Evolutionary conservation across 1,140 invertebrate genomes (phyloP), one percentile per base, ranked within the genome.

Genomic region (Drosophila sturtevanti): DNA sequence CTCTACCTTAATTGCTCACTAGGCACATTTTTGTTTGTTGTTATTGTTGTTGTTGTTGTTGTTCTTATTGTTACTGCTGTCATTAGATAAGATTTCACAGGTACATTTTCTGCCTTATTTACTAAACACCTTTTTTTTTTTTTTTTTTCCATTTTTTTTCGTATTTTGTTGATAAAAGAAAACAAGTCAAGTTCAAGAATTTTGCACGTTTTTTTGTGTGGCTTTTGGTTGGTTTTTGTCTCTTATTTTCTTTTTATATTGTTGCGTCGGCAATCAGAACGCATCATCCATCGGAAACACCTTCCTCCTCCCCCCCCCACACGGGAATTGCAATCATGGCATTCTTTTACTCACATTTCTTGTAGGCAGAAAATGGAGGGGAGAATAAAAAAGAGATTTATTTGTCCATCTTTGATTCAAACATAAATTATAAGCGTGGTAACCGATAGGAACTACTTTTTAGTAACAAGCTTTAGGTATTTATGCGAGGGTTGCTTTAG

Each of bases 341-440:
- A 31, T 31, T 31, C 27, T 48, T 9, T 48, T 48, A 16, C 16
- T 1, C 18, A 18, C 16, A 6, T 18, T 44, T 44, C 14, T 44
- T 44, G 27, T 44, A 9, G 16, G 16, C 9, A 18, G 11, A 7
- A 69, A 68, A 63, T 31, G 51, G 34, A 51, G 56, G 64, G 72
- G 55, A 73, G 72, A 64, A 73, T 72, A 64, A 76, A 84, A n/a
- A n/a, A n/a, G 63, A 85, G 81, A 85, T 85, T 85, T 85, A 85
- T 85, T 73, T 73, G 68, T 70, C 77, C 81, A 85, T 85, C 81
- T n/a, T n/a, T 85, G 81, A 73, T 68, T 31, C 81, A 63, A 85
- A 85, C 81, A 85, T 85, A 85, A 85, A 85, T 85, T 85, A 85
- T 77, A 56, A 67, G 44, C 35, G 35, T 24, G 10, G 31, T 41